Conservation (phyloP, 2,113 vertebrate species). For the Brienomyrus longianalis region DNA sequence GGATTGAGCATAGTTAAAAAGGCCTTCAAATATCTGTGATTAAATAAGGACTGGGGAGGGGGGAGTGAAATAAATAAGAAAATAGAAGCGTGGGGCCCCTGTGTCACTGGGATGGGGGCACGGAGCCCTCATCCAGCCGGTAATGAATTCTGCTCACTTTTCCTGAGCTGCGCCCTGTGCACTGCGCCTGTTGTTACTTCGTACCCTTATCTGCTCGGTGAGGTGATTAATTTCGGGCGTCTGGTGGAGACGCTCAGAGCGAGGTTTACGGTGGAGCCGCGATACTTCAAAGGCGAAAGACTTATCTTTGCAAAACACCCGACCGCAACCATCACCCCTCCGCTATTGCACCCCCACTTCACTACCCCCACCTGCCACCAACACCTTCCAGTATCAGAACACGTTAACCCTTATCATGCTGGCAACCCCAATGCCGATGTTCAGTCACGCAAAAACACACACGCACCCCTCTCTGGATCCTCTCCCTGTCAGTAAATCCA, state of each 20-base stretch:
- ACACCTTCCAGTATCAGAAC: neutral
- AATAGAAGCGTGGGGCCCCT: neutral
- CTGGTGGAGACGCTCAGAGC: constrained; percentile 61
- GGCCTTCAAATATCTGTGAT: constrained; percentile 6
- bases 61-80: neutral
- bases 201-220: constrained; percentile 58
- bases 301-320: constrained; percentile 64
- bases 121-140: neutral
- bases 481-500: neutral
- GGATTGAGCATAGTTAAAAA: neutral
- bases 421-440: neutral
- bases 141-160: constrained; percentile 30
- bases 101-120: neutral
- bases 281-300: constrained; percentile 68
- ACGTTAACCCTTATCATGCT: neutral
- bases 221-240: constrained; percentile 61
- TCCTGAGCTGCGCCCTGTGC: constrained; percentile 26
- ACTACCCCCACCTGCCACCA: neutral
- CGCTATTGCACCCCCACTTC: neutral
- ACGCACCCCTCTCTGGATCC: neutral
- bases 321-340: constrained; percentile 7
- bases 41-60: neutral
- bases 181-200: constrained; percentile 51
- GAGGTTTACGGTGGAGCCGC: constrained; percentile 52
- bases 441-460: neutral